Base-by-base conservation (phyloP, 2,888 invertebrate genomes). In the Drosophila paramelanica region DNA sequence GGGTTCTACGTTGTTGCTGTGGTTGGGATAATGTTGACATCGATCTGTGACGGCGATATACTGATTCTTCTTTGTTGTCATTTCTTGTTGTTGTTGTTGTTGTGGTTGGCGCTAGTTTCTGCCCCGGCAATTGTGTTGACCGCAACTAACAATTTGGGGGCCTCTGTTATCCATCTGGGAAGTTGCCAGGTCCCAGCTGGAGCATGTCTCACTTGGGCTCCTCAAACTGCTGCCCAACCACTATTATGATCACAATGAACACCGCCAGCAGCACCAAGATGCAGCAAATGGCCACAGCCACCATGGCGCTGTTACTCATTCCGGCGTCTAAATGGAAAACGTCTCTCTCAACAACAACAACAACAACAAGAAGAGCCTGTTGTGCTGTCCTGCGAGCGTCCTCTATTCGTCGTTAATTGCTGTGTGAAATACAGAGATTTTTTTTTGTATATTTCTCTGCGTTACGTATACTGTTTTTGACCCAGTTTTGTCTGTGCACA, bases 241-340 rank as follows among this genome's bases (percentile, higher is more conserved):
- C 95, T 86, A 96, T 96, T 92, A 96, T 96, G 90, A 96, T 94
- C 79, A 96, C 94, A 88, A 96, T 96, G 93, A 96, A 96, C 81
- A 96, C 96, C 81, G 96, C 95, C 91, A 96, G 93, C 79, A 96
- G 94, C 92, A 96, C 95, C 89, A 96, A 94, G 90, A 96, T 96
- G 93, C 96, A 96, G 93, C 96, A 96, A 86, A 96, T 96, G 88
- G 96, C 96, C 88, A 96, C 96, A 74, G 96, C 96, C 91, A 96
- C 95, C 96, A 96, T 96, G 71, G 92, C 93, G 82, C 92, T 92
- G 67, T 93, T 93, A 90, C 92, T 92, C 92, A 93, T 93, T 23
- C 5, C 13, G 41, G 14, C 46, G 38, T n/a, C 31, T 67, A 57
- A 38, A 39, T 66, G 60, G 55, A 65, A 60, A 41, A 25, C 60